Percentiles rank a stretch among this genome's conserved stretches.
These are phyloP conservation scores for Cyphomyrus plagiostoma DNA, from an alignment of 2,113 vertebrate species.

Conservation along the genomic window DNA sequence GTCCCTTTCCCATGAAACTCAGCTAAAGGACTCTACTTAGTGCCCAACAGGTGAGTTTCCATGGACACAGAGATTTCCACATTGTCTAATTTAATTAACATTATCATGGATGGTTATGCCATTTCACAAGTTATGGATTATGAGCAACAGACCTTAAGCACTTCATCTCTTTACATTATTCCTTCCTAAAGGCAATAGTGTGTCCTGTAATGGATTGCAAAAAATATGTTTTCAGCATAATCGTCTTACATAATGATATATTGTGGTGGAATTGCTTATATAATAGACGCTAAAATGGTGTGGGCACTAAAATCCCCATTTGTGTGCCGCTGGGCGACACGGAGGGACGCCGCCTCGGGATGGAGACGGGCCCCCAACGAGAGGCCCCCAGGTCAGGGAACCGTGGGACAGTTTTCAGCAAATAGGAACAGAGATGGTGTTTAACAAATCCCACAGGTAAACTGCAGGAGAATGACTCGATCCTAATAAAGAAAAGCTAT, in stretches of 20 bases:
- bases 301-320: background rate
- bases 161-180: background rate
- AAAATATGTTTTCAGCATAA: background rate
- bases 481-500: background rate
- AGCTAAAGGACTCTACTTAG: conserved; percentile 16
- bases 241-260: background rate
- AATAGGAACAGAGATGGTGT: conserved; percentile 49
- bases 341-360: conserved; percentile 17
- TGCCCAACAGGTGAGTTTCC: conserved; percentile 12
- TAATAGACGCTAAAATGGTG: background rate
- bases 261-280: background rate
- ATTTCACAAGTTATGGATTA: background rate
- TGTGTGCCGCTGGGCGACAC: conserved; percentile 12
- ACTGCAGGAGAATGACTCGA: background rate
- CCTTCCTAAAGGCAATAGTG: background rate
- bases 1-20: conserved; percentile 28
- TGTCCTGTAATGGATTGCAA: background rate
- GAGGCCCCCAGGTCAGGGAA: conserved; percentile 32
- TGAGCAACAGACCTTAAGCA: background rate
- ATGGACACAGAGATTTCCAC: background rate
- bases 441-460: conserved; percentile 50
- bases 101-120: background rate
- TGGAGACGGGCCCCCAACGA: conserved; percentile 26
- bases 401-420: conserved; percentile 43
- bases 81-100: background rate